Conservation (phyloP, 2,888 invertebrate genomes). For the Pachydiplax longipennis region DNA sequence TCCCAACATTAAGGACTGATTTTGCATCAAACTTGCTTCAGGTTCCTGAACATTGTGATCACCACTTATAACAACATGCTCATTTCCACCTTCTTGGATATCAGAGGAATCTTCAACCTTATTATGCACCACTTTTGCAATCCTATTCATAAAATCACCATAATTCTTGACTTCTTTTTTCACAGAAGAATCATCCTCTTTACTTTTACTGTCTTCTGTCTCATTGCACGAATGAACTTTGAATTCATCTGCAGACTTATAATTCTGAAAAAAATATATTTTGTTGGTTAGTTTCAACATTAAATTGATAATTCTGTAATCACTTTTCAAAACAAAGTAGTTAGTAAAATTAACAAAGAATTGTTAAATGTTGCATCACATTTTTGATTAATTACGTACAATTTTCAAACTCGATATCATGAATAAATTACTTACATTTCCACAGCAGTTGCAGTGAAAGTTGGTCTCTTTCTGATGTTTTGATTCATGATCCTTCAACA, state of each 20-base stretch:
- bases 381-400: too few species aligned
- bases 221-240: slow-evolving; percentile 36
- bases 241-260: slow-evolving; percentile 26
- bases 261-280: slow-evolving; percentile 1
- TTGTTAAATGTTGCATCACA: too few species aligned
- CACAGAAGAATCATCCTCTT: not conserved
- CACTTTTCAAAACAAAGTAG: too few species aligned
- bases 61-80: not conserved
- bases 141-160: not conserved
- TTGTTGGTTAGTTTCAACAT: too few species aligned
- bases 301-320: too few species aligned
- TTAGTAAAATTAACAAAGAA: too few species aligned
- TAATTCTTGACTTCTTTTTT: slow-evolving; percentile 15
- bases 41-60: not conserved
- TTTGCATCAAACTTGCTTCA: not conserved
- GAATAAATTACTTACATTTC: slow-evolving; percentile 52
- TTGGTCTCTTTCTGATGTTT: slow-evolving; percentile 52
- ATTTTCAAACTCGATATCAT: too few species aligned
- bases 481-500: slow-evolving; percentile 55
- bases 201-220: not conserved
- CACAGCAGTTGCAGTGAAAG: slow-evolving; percentile 52
- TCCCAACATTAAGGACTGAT: not conserved
- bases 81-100: not conserved
- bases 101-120: not conserved
- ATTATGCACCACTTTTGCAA: not conserved